These are phyloP conservation scores for Pachyuromys duprasi DNA, from an alignment of 2,797 vertebrate species.

Conservation along the genomic window DNA sequence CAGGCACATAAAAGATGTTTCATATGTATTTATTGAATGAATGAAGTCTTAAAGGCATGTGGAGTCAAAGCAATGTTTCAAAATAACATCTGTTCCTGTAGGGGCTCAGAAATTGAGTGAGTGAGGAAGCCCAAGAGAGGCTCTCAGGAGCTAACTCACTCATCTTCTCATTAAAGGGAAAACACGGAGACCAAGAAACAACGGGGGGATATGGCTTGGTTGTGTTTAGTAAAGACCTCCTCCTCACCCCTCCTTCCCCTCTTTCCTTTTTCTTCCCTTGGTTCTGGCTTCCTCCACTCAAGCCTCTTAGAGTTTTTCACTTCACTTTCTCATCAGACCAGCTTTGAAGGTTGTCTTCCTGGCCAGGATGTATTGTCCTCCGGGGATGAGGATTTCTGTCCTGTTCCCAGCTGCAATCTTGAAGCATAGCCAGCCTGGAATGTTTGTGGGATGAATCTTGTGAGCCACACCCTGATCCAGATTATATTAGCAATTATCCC, in stretches of 20 bases:
- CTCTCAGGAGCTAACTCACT: background rate
- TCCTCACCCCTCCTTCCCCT: accelerated
- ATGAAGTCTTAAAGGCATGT: background rate
- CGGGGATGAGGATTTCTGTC: constrained; percentile 49
- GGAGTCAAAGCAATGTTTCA: background rate
- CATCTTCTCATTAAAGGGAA: background rate
- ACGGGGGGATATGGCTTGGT: background rate
- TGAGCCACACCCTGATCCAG: constrained; percentile 26
- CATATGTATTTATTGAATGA: background rate
- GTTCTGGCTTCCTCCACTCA: background rate
- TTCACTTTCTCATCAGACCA: background rate
- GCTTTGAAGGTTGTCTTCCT: constrained; percentile 3
- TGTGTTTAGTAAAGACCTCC: background rate
- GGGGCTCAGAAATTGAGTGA: background rate
- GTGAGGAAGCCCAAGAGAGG: background rate
- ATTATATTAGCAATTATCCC: background rate
- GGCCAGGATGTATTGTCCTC: constrained; percentile 16
- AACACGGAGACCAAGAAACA: background rate
- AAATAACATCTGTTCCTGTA: background rate
- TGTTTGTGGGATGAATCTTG: constrained; percentile 54
- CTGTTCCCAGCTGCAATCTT: constrained; percentile 14
- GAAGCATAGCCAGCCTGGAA: background rate
- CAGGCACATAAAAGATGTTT: background rate
- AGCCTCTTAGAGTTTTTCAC: background rate
- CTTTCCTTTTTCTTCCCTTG: background rate